These are phyloP conservation scores for Chrysodeixis includens DNA, from an alignment of 2,888 invertebrate genomes.

Conservation along the genomic window DNA sequence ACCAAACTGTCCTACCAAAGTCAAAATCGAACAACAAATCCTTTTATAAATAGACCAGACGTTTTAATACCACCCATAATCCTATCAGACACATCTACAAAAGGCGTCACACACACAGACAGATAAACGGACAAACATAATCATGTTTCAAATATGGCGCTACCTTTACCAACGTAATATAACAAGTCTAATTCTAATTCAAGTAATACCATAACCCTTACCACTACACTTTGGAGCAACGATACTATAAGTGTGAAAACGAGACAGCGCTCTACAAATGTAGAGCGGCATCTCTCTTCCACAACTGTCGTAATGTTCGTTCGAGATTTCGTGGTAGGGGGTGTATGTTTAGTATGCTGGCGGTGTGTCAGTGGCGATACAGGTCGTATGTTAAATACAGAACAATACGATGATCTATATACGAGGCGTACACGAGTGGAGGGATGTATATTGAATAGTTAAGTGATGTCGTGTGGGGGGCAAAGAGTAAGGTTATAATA, in stretches of 20 bases:
- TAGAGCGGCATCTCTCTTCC: too few relatives aligned
- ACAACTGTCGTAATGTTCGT: too few relatives aligned
- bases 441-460: slow-evolving; percentile 75
- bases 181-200: slow-evolving; percentile 78
- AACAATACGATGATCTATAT: slow-evolving; percentile 89
- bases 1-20: neutral
- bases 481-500: slow-evolving; percentile 66
- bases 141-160: slow-evolving; percentile 56
- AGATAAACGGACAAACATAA: slow-evolving; percentile 21
- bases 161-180: slow-evolving; percentile 62
- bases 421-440: slow-evolving; percentile 87
- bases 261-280: too few relatives aligned
- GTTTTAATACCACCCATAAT: slow-evolving; percentile 53
- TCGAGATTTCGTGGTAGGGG: too few relatives aligned
- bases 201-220: slow-evolving; percentile 46
- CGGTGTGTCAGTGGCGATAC: slow-evolving; percentile 76
- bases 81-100: slow-evolving; percentile 37
- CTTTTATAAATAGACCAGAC: slow-evolving; percentile 47
- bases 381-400: slow-evolving; percentile 83
- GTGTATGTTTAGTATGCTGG: slow-evolving; percentile 66
- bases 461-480: slow-evolving; percentile 60
- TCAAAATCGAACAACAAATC: neutral
- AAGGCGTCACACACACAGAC: slow-evolving; percentile 10
- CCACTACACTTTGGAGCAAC: too few relatives aligned
- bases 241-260: too few relatives aligned